phyloP scores from a whole-genome alignment of 2,888 invertebrate genomes.

The Drosophila emarginata region DNA sequence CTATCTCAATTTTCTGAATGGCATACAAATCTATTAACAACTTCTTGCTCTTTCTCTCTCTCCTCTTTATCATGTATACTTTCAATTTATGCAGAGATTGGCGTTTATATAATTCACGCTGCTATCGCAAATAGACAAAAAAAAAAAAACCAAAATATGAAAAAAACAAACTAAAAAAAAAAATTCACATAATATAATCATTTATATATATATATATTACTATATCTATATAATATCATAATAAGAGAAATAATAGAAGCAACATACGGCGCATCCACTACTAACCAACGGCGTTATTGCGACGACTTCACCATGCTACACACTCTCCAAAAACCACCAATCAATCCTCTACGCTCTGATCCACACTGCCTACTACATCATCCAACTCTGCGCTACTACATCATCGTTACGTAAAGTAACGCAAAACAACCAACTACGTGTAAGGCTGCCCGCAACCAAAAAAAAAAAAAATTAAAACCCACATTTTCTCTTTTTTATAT shows the following conservation, averaged over 20 bases:
- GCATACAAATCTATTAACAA: slow-evolving; percentile 55
- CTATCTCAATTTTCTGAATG: slow-evolving; percentile 16
- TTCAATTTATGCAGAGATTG: slow-evolving; percentile 79
- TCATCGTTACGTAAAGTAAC: slow-evolving; percentile 31
- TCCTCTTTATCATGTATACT: slow-evolving; percentile 40
- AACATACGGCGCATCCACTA: slow-evolving; percentile 31
- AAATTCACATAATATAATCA: slow-evolving; percentile 27
- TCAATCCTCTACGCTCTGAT: slow-evolving; percentile 9
- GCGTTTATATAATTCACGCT: slow-evolving; percentile 81
- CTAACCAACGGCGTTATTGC: slow-evolving; percentile 22
- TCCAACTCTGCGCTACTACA: slow-evolving; percentile 17
- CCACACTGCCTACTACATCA: slow-evolving; percentile 19
- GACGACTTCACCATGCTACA: slow-evolving; percentile 14
- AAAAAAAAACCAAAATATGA: slow-evolving; percentile 25
- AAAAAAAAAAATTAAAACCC: slow-evolving; percentile 36
- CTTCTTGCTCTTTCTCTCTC: slow-evolving; percentile 63
- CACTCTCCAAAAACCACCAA: background rate
- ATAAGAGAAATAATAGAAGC: slow-evolving; percentile 8
- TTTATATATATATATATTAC: slow-evolving; percentile 10
- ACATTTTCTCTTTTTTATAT: slow-evolving; percentile 29
- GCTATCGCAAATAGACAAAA: slow-evolving; percentile 76
- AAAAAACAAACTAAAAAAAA: slow-evolving; percentile 26
- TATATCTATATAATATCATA: background rate
- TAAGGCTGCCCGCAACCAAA: slow-evolving; percentile 53
- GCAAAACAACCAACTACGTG: slow-evolving; percentile 44